A percentile compares a stretch with the other conserved stretches of the same genome.
Evolutionary conservation across 2,888 invertebrate genomes (phyloP).

Genomic region (Tolmerus cingulatus): DNA sequence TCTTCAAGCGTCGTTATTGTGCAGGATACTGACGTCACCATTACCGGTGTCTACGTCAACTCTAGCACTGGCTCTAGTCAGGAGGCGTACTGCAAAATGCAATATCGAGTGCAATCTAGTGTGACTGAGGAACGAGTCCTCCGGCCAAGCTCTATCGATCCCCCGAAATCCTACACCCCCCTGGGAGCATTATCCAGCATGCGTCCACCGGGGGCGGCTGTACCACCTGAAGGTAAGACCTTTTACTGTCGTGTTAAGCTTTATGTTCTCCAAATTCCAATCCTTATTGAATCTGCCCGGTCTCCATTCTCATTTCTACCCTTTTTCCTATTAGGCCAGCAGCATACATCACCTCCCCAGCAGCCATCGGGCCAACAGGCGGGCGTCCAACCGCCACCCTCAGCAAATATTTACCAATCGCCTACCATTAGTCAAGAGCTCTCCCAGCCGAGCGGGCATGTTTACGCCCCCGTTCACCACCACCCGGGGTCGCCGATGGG

Average conservation of each 20-base stretch:
- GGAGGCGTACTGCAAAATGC: constrained; percentile 88
- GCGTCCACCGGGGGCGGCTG: constrained; percentile 77
- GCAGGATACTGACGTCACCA: constrained; percentile 87
- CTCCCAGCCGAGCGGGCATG: constrained; percentile 35
- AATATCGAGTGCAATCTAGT: constrained; percentile 86
- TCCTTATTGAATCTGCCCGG: neutral
- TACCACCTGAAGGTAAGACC: constrained; percentile 45
- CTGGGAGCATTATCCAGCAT: constrained; percentile 84
- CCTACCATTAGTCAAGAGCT: constrained; percentile 20
- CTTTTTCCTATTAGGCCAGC: constrained; percentile 30
- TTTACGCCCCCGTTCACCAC: constrained; percentile 54
- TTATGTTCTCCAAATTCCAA: constrained; percentile 1
- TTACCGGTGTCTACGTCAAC: constrained; percentile 84
- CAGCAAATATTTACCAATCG: constrained; percentile 50
- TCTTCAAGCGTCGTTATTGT: constrained; percentile 75
- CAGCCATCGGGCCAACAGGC: constrained; percentile 47
- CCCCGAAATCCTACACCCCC: constrained; percentile 79
- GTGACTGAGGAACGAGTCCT: constrained; percentile 87
- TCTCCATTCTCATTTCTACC: neutral
- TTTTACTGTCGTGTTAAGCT: neutral
- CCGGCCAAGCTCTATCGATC: constrained; percentile 63
- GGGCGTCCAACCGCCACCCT: constrained; percentile 57
- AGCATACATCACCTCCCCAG: constrained; percentile 33
- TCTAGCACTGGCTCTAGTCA: constrained; percentile 77
- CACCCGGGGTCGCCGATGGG: constrained; percentile 52